Conservation (phyloP, 2,797 vertebrate species). For the Squalus acanthias region DNA sequence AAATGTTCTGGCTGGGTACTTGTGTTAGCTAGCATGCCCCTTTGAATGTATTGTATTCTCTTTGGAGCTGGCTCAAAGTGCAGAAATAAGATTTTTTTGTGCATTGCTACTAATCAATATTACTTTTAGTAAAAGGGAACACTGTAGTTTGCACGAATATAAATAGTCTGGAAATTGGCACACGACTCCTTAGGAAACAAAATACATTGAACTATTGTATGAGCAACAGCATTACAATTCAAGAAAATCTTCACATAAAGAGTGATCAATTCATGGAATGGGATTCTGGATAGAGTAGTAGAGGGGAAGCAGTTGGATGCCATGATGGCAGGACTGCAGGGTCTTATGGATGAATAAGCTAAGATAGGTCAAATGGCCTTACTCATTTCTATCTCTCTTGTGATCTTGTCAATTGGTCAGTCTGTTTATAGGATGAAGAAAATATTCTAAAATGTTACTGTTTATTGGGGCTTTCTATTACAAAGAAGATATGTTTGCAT, state of each 20-base stretch:
- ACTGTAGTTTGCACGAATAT: not conserved
- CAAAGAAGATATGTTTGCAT: not conserved
- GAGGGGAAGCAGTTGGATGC: not conserved
- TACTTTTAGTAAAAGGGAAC: not conserved
- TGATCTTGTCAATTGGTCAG: not conserved
- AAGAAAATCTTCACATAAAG: not conserved
- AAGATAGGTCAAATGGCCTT: not conserved
- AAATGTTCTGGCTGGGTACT: not conserved
- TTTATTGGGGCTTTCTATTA: not conserved
- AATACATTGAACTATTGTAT: not conserved
- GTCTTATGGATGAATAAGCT: not conserved
- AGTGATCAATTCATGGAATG: not conserved
- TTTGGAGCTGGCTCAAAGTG: not conserved
- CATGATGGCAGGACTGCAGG: not conserved
- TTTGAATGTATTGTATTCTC: not conserved
- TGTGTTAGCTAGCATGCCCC: not conserved
- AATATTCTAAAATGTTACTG: not conserved
- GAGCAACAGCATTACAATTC: not conserved
- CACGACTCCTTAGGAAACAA: not conserved
- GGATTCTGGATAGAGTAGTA: not conserved
- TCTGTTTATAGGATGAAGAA: not conserved
- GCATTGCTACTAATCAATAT: slow-evolving; percentile 18
- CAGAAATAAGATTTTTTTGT: not conserved
- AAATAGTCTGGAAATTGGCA: not conserved
- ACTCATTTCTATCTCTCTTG: not conserved